Conservation (phyloP, 2,888 invertebrate genomes). For the Onthophagus sagittarius region DNA sequence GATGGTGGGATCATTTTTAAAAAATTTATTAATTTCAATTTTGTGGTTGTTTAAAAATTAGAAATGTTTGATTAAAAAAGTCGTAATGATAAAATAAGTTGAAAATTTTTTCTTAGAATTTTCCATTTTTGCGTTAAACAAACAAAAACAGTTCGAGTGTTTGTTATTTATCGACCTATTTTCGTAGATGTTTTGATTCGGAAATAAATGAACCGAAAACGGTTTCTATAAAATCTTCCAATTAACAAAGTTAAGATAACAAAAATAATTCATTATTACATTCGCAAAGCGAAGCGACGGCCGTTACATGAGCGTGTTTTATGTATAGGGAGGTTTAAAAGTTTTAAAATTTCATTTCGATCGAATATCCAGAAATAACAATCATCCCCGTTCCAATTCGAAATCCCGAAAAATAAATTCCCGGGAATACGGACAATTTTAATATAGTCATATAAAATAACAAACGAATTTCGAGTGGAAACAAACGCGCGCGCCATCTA, state of each 20-base stretch:
- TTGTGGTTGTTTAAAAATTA: too few relatives aligned
- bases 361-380: neutral
- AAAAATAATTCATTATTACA: neutral
- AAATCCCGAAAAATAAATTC: slow-evolving; percentile 5
- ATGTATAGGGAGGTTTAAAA: too few relatives aligned
- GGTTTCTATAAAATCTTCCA: neutral
- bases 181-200: neutral
- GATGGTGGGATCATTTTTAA: too few relatives aligned
- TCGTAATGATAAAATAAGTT: neutral
- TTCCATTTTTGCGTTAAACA: neutral
- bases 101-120: neutral
- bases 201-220: neutral
- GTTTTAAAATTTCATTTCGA: too few relatives aligned
- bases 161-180: neutral
- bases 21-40: too few relatives aligned
- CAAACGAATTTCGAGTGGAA: neutral
- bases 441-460: neutral
- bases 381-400: neutral
- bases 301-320: too few relatives aligned
- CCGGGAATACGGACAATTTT: neutral
- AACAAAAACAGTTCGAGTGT: neutral
- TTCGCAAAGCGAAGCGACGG: too few relatives aligned
- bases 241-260: neutral
- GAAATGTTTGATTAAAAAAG: neutral
- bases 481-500: neutral